Evolutionary conservation across 2,113 vertebrate genomes (phyloP).

Genomic region (Gymnogyps californianus): DNA sequence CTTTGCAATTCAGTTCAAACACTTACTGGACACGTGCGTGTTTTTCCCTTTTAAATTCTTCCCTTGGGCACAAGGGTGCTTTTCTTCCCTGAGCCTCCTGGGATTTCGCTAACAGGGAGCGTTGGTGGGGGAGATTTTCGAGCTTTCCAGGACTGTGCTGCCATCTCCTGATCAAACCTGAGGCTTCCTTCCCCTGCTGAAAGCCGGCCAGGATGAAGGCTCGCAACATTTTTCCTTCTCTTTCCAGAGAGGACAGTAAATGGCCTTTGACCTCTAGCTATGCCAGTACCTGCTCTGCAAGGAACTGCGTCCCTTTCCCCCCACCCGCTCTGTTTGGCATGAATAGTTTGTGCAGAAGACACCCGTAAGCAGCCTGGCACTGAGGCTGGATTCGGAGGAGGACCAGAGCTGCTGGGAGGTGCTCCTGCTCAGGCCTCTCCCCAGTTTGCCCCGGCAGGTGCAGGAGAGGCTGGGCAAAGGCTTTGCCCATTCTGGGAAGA

Average conservation of each 20-base stretch:
- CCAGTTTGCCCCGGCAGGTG: accelerated
- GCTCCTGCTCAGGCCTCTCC: not conserved
- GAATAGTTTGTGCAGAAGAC: not conserved
- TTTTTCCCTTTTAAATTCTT: not conserved
- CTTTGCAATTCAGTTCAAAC: not conserved
- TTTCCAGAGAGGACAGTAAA: not conserved
- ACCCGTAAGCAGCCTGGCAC: accelerated
- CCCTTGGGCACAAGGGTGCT: not conserved
- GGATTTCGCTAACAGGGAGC: not conserved
- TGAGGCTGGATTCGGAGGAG: accelerated
- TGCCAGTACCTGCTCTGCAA: not conserved
- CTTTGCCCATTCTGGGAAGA: not conserved
- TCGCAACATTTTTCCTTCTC: no score
- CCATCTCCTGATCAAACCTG: constrained; percentile 31
- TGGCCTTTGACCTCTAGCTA: not conserved
- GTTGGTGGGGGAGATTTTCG: accelerated
- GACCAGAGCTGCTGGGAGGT: accelerated
- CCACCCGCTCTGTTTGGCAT: accelerated
- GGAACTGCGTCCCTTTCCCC: not conserved
- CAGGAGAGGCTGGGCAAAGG: not conserved
- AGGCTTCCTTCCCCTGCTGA: not conserved
- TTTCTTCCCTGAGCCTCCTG: no score
- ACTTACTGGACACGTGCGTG: accelerated
- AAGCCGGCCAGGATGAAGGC: not conserved
- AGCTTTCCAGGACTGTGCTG: constrained; percentile 21